phyloP scores from a whole-genome alignment of 2,113 vertebrate species.

The Bettongia penicillata region DNA sequence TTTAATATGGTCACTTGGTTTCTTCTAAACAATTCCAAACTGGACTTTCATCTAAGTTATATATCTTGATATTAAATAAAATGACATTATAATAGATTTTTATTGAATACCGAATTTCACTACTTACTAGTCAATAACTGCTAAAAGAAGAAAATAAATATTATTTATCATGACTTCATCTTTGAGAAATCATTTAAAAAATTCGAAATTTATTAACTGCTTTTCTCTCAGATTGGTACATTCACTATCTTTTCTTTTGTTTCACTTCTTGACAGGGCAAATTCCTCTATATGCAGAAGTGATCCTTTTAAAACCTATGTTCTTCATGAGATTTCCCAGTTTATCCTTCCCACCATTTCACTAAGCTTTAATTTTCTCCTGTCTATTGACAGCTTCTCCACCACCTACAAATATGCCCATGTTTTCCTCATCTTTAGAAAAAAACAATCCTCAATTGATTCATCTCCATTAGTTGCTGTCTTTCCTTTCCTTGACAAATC shows the following conservation, averaged over 20 bases:
- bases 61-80: not conserved
- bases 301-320: not conserved
- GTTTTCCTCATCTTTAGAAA: not conserved
- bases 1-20: not conserved
- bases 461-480: not conserved
- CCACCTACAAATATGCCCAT: not conserved
- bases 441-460: not conserved
- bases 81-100: too few species aligned
- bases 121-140: not conserved
- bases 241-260: not conserved
- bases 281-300: not conserved
- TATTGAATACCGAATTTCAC: not conserved
- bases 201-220: not conserved
- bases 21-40: not conserved
- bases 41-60: not conserved
- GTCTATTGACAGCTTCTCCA: too few species aligned
- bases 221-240: not conserved
- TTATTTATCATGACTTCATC: not conserved
- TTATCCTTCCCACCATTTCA: not conserved
- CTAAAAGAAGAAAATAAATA: not conserved
- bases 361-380: too few species aligned
- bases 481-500: not conserved
- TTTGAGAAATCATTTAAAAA: not conserved
- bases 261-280: not conserved
- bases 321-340: not conserved